Base-by-base conservation (phyloP, 1,140 invertebrate species). In the Hydropsyche tenuis region DNA sequence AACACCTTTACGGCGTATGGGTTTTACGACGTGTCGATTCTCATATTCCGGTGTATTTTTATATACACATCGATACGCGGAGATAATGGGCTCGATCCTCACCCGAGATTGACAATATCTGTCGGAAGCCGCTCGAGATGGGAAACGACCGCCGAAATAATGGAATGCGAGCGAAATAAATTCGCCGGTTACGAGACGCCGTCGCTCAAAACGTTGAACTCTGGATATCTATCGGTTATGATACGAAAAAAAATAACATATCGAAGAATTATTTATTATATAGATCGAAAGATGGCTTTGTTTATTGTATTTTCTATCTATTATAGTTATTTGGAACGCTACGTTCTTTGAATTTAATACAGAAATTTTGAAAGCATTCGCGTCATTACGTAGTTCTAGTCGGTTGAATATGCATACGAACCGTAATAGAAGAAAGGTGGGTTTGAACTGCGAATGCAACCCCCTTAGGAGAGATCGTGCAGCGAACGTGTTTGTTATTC, bases 11-110 rank as follows among this genome's bases (percentile, higher is more conserved):
- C 68, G 48, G 48, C 16, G 25, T 37, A 53, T 53, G 23, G 27
- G 23, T 70, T 70, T 70, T 70, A 70, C 68, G 68, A 56, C 51
- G 68, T 70, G 68, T 56, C 68, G 20, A 46, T 68, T 46, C n/a
- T 25, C 14, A 12, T 14, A 43, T 43, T 6, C 5, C 12, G 37
- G 37, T 6, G 37, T 43, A 43, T 3, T 46, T 46, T 46, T 12
- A 3, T 46, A 46, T 16, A 20, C 48, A 53, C 18, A 20, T 7
- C 6, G 48, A 53, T 53, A 53, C 20, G 16, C n/a, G 16, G 6
- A 53, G 1, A 53, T 53, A 53, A 53, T 53, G 48, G 16, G 18
- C 7, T 20, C 48, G 7, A 18, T 37, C 48, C 48, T 7, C 48
- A 16, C n/a, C 48, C 48, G 48, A 53, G 48, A 53, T 53, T 53